A percentile compares a stretch with the other conserved stretches of the same genome.
Evolutionary conservation across 2,113 vertebrate species (phyloP).

Genomic region (Speoplatyrhinus poulsoni): DNA sequence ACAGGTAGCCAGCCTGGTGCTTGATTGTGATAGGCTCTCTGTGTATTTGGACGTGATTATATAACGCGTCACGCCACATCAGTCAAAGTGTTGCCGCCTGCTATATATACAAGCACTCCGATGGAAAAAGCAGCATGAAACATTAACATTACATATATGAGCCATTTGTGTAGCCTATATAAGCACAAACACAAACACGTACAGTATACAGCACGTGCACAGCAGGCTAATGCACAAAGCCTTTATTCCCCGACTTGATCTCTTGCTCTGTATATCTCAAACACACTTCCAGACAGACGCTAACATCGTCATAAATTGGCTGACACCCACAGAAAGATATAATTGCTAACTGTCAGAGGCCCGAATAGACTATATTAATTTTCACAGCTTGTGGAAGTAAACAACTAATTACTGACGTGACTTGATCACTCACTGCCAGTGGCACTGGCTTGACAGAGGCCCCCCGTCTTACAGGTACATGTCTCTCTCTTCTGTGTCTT

Average conservation of each 20-base stretch:
- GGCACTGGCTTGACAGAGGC: background rate
- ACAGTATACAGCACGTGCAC: background rate
- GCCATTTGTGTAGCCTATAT: background rate
- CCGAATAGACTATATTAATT: slow-evolving; percentile 17
- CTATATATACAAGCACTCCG: slow-evolving; percentile 67
- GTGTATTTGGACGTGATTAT: slow-evolving; percentile 59
- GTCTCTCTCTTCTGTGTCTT: background rate
- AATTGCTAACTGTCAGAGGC: slow-evolving; percentile 19
- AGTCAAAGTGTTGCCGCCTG: slow-evolving; percentile 28
- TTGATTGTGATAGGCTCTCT: slow-evolving; percentile 52
- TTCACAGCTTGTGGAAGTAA: slow-evolving; percentile 21
- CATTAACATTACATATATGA: slow-evolving; percentile 53
- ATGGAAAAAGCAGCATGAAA: slow-evolving; percentile 57
- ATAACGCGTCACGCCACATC: slow-evolving; percentile 58
- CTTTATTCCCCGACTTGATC: background rate
- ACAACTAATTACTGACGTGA: slow-evolving; percentile 40
- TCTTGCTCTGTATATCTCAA: background rate
- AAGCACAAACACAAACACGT: background rate
- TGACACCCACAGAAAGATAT: slow-evolving; percentile 4
- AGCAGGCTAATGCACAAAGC: background rate
- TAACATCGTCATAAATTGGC: slow-evolving; percentile 3
- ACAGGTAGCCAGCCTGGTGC: slow-evolving; percentile 53
- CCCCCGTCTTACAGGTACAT: background rate
- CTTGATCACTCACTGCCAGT: slow-evolving; percentile 34
- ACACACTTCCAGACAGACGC: background rate